Evolutionary conservation across 2,113 vertebrate species (phyloP).

Genomic region (Oostethus manadensis): DNA sequence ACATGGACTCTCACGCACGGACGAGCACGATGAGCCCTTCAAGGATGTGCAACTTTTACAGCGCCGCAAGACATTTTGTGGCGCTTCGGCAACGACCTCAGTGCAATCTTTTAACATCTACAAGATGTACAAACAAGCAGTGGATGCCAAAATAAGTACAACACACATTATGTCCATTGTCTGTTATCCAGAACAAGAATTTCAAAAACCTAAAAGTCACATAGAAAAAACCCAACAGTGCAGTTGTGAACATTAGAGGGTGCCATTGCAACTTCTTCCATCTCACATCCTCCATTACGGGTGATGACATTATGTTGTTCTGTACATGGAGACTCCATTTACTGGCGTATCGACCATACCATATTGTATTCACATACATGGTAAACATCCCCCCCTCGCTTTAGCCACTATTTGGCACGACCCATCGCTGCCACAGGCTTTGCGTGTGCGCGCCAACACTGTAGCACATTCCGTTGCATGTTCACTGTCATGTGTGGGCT

Average conservation of each 20-base stretch:
- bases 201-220: neutral
- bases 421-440: conserved; percentile 38
- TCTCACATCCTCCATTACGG: conserved; percentile 6
- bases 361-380: conserved; percentile 20
- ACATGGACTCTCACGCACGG: conserved; percentile 48
- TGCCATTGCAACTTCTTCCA: conserved; percentile 24
- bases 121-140: neutral
- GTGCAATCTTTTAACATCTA: conserved; percentile 1
- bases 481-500: conserved; percentile 15
- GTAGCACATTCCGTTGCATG: conserved; percentile 10
- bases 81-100: conserved; percentile 8
- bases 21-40: conserved; percentile 1
- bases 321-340: neutral
- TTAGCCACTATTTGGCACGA: conserved; percentile 41
- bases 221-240: conserved; percentile 19
- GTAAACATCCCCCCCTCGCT: conserved; percentile 24
- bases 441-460: conserved; percentile 17
- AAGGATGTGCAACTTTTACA: conserved; percentile 13
- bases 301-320: neutral
- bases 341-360: conserved; percentile 1
- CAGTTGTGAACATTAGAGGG: conserved; percentile 53
- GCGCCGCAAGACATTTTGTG: neutral
- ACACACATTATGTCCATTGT: no score
- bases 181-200: neutral
- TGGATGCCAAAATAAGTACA: neutral